Base-by-base conservation (phyloP, 1,140 invertebrate species). In the Brachionus plicatilis region DNA sequence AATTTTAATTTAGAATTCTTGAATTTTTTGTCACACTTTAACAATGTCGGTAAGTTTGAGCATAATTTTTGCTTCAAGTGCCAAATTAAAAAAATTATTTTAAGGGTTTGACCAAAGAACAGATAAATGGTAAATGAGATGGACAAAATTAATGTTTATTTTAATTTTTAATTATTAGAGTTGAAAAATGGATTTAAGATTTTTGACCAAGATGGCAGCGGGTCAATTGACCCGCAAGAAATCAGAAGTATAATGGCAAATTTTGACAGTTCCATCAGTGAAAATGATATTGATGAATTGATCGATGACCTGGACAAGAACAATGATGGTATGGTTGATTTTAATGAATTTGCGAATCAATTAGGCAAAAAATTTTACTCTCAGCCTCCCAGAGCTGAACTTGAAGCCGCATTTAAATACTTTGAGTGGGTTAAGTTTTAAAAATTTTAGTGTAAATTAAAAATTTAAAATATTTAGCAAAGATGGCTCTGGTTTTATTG, bases 131-230 rank as follows among this genome's bases (percentile, higher is more conserved):
- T 75, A 75, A 43, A 43, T 68, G 6, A 68, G 24, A 33, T 37
- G 29, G 8, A 41, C 8, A 45, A 41, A 75, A 12, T n/a, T n/a
- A n/a, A 27, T 47, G 6, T 43, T 43, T 75, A 45, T 75, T 75
- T 75, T 75, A 43, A 45, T 8, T 45, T 24, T 75, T 45, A 17
- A 45, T n/a, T 2, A 53, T 20, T 24, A 65, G 79, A 82, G 20
- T 37, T 82, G 12, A 68, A 60, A 24, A 68, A 20, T 65, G 50
- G 53, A 41, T 82, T 82, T 14, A 82, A 29, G 41, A 45, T 60
- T 17, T 82, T 82, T 82, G 79, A 82, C 27, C 66, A 82, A 68
- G 79, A 82, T 68, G 53, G 79, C 12, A 82, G 29, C 11, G 79
- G 79, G 12, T 24, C 20, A 0, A 82, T 82, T 9, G 65, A 68